phyloP scores from a whole-genome alignment of 2,888 invertebrate species.

The Tinea pellionella region DNA sequence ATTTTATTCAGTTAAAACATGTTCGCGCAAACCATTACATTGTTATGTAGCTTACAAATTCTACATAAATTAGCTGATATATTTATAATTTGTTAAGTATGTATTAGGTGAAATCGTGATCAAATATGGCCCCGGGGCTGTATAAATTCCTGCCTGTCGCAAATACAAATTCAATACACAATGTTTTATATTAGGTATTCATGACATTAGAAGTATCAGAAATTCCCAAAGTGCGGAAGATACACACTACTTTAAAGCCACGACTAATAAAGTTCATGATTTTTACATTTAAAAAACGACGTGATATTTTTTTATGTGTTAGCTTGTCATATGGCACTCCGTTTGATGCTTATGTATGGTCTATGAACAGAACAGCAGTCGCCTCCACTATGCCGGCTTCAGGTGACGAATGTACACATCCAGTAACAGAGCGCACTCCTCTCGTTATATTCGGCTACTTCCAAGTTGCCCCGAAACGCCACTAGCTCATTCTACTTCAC shows the following conservation, averaged over 20 bases:
- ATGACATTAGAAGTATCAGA: neutral
- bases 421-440: too few relatives aligned
- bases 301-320: neutral
- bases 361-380: too few relatives aligned
- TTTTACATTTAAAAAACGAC: neutral
- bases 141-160: slow-evolving; percentile 1
- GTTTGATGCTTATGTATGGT: too few relatives aligned
- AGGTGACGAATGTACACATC: too few relatives aligned
- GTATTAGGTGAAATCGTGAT: neutral
- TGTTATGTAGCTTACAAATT: too few relatives aligned
- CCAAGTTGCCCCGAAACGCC: too few relatives aligned
- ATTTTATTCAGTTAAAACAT: too few relatives aligned
- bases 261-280: neutral
- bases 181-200: neutral
- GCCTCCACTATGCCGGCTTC: too few relatives aligned
- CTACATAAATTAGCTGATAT: neutral
- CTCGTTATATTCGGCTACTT: too few relatives aligned
- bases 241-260: neutral
- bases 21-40: too few relatives aligned
- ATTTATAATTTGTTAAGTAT: neutral
- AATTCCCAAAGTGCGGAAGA: neutral
- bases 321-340: too few relatives aligned
- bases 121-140: neutral
- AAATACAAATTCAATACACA: neutral
- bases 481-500: too few relatives aligned